Percentiles rank a stretch among this genome's conserved stretches.
These are phyloP conservation scores for Eurois occulta DNA, from an alignment of 2,888 invertebrate species.

Conservation along the genomic window DNA sequence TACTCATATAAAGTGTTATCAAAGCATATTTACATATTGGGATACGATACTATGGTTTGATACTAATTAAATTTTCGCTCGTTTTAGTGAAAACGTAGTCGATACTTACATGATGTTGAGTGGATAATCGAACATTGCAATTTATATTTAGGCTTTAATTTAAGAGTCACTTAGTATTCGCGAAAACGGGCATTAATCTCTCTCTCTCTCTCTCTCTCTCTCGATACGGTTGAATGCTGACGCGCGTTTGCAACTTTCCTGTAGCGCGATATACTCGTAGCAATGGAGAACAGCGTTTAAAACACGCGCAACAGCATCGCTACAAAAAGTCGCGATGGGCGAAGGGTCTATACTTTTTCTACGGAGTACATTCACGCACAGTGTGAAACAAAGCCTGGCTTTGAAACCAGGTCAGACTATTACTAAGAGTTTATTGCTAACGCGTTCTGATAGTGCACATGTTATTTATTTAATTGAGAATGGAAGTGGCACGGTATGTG, in stretches of 20 bases:
- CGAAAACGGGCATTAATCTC: background rate
- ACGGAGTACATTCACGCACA: constrained; percentile 47
- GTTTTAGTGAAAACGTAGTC: no score
- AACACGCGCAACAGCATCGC: background rate
- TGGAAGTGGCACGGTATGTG: background rate
- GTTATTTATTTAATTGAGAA: constrained; percentile 37
- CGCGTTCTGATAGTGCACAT: constrained; percentile 24
- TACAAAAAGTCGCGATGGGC: background rate
- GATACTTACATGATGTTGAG: background rate
- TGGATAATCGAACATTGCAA: background rate
- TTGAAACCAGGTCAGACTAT: constrained; percentile 45
- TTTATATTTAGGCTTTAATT: background rate
- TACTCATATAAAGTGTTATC: background rate
- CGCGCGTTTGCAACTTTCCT: background rate
- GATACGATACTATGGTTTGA: no score
- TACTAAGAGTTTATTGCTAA: constrained; percentile 40
- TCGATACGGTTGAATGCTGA: background rate
- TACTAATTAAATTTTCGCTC: no score
- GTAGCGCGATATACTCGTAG: background rate
- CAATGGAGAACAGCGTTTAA: background rate
- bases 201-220: no score
- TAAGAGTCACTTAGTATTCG: background rate
- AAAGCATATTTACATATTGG: no score
- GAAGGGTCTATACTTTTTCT: constrained; percentile 21
- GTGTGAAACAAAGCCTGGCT: constrained; percentile 45